Percentiles rank a stretch among this genome's conserved stretches.
Conservation (phyloP, 2,888 invertebrate species). For the Crocallis elinguaria region DNA sequence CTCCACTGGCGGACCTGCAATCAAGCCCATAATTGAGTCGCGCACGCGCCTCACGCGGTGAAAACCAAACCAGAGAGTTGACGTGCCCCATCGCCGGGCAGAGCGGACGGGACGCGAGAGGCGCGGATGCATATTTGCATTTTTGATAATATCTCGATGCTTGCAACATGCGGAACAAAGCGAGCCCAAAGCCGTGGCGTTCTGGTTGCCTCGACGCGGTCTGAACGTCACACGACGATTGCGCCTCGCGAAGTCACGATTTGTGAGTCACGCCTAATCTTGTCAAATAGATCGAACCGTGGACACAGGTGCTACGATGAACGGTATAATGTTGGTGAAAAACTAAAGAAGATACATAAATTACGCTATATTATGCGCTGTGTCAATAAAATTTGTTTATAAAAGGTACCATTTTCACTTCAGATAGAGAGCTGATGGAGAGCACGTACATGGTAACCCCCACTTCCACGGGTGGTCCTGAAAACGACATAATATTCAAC, state of each 20-base stretch:
- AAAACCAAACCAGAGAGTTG: slow-evolving; percentile 76
- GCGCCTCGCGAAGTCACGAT: slow-evolving; percentile 39
- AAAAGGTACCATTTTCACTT: slow-evolving; percentile 90
- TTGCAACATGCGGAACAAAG: too few species aligned
- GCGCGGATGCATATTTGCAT: slow-evolving; percentile 54
- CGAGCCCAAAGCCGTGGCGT: too few species aligned
- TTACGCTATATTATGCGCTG: slow-evolving; percentile 79
- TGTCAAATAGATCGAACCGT: slow-evolving; percentile 68
- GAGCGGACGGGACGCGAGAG: slow-evolving; percentile 50
- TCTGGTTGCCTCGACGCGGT: background rate
- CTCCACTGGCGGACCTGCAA: slow-evolving; percentile 98
- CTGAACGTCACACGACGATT: background rate
- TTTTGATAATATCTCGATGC: background rate
- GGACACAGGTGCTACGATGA: slow-evolving; percentile 83
- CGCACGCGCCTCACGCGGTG: slow-evolving; percentile 67
- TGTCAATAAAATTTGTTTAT: slow-evolving; percentile 73
- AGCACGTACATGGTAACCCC: slow-evolving; percentile 94
- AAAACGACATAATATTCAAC: slow-evolving; percentile 80
- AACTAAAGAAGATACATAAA: slow-evolving; percentile 68
- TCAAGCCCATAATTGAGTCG: slow-evolving; percentile 82
- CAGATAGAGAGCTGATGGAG: slow-evolving; percentile 93
- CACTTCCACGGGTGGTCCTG: slow-evolving; percentile 93
- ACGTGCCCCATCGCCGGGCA: slow-evolving; percentile 71
- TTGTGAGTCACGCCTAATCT: slow-evolving; percentile 54
- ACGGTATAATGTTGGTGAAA: slow-evolving; percentile 81